Evolutionary conservation across 1,140 invertebrate genomes (phyloP).

Genomic region (Panonychus citri): DNA sequence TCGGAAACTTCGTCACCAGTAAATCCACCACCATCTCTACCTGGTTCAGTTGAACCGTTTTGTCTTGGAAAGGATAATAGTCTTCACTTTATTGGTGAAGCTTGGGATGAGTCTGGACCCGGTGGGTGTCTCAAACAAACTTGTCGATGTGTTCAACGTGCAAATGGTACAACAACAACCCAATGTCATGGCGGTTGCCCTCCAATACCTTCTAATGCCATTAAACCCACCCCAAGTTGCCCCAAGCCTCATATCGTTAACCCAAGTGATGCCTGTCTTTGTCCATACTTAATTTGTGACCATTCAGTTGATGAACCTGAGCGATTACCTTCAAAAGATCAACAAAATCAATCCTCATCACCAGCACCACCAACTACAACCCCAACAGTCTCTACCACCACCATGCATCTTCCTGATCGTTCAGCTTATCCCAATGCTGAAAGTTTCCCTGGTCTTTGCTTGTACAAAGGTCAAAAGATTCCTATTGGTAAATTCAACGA

Average conservation of each 20-base stretch:
- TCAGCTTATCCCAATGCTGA: too few species aligned
- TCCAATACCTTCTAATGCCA: conserved; percentile 10
- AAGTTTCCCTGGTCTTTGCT: conserved; percentile 20
- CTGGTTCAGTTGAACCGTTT: conserved; percentile 1
- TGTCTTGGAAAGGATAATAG: conserved; percentile 35
- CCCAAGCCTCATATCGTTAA: conserved; percentile 15
- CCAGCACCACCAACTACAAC: background rate
- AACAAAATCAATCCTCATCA: background rate
- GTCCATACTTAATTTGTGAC: conserved; percentile 17
- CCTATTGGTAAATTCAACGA: conserved; percentile 39
- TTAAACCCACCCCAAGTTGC: conserved; percentile 13
- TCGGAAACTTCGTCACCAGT: too few species aligned
- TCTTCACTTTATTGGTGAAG: conserved; percentile 11
- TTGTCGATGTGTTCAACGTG: conserved; percentile 11
- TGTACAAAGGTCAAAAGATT: conserved; percentile 33
- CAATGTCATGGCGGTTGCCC: conserved; percentile 16
- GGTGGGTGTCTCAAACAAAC: conserved; percentile 12
- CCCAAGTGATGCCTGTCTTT: conserved; percentile 15
- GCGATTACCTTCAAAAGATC: too few species aligned
- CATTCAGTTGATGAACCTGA: conserved; percentile 4
- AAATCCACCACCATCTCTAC: too few species aligned
- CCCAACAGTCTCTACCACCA: background rate
- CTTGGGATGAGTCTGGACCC: conserved; percentile 12
- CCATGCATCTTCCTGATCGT: background rate
- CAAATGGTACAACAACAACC: conserved; percentile 12